Evolutionary conservation across 35 echinoderm and acorn worm species (phyloP).

Genomic region (Heliocidaris erythrogramma): DNA sequence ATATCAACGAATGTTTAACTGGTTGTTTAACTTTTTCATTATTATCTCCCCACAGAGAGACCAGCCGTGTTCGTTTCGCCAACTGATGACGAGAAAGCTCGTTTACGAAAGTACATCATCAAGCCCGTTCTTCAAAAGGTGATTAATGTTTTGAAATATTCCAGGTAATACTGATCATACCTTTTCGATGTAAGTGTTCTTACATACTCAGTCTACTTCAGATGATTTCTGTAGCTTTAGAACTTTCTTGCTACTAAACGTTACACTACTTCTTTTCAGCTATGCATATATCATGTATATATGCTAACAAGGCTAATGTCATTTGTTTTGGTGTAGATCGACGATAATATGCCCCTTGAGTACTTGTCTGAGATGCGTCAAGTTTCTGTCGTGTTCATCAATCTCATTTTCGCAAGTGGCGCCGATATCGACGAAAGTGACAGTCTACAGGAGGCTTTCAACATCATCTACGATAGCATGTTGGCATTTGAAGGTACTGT

Average conservation of each 20-base stretch:
- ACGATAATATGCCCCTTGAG: constrained; percentile 84
- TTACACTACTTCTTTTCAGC: too few species aligned
- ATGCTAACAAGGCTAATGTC: too few species aligned
- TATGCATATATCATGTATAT: too few species aligned
- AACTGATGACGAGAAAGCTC: constrained; percentile 77
- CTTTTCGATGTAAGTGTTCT: too few species aligned
- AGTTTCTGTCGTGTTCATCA: constrained; percentile 93
- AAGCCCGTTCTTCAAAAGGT: constrained; percentile 94
- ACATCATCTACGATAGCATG: constrained; percentile 71
- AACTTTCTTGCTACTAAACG: too few species aligned
- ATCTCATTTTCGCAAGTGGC: constrained; percentile 63
- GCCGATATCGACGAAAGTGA: constrained; percentile 66
- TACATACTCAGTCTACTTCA: too few species aligned
- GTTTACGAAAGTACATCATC: constrained; percentile 85
- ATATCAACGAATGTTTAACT: too few species aligned
- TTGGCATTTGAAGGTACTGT: constrained; percentile 71
- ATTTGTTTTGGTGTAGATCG: constrained; percentile 61
- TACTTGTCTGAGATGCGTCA: constrained; percentile 99
- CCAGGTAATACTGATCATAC: too few species aligned
- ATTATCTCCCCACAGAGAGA: constrained; percentile 41
- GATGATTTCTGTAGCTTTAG: too few species aligned
- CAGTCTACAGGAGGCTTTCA: constrained; percentile 78
- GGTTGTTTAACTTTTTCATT: too few species aligned
- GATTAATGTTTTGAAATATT: not conserved
- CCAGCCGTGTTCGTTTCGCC: constrained; percentile 63